Conservation (phyloP, 2,888 invertebrate species). For the Phalera bucephala region DNA sequence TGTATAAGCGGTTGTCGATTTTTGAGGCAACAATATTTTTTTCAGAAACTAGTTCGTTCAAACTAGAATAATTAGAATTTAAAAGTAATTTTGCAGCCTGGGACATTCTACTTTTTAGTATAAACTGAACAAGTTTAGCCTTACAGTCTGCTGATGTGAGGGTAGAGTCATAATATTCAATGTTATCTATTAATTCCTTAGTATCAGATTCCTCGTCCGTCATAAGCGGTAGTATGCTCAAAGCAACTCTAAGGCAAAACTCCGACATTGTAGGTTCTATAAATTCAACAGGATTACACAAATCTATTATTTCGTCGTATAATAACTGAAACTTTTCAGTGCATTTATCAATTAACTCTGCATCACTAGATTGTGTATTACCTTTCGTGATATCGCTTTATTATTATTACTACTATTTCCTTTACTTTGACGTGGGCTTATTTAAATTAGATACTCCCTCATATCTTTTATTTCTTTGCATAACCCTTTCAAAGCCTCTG, state of each 20-base stretch:
- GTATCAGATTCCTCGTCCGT: background rate
- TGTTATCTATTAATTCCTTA: slow-evolving; percentile 1
- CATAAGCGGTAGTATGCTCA: background rate
- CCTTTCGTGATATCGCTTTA: too few relatives aligned
- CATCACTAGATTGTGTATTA: too few relatives aligned
- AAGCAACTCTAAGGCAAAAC: slow-evolving; percentile 2
- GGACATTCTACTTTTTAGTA: too few relatives aligned
- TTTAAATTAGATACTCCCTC: too few relatives aligned
- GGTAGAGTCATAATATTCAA: slow-evolving; percentile 2
- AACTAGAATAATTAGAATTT: background rate
- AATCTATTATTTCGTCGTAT: too few relatives aligned
- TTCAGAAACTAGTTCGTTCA: background rate
- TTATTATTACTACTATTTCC: too few relatives aligned
- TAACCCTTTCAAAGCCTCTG: too few relatives aligned
- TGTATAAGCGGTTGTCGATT: slow-evolving; percentile 2
- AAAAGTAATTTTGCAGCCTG: slow-evolving; percentile 1
- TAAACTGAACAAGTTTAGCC: background rate
- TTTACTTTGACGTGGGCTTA: too few relatives aligned
- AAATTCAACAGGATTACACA: too few relatives aligned
- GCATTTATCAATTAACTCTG: too few relatives aligned
- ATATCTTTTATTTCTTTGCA: too few relatives aligned
- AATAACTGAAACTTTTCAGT: too few relatives aligned
- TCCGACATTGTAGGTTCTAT: background rate
- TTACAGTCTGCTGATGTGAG: background rate
- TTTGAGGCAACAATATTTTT: background rate